Evolutionary conservation across 2,797 vertebrate genomes (phyloP), one percentile per base, ranked within the genome.

Genomic region (Cygnus olor): DNA sequence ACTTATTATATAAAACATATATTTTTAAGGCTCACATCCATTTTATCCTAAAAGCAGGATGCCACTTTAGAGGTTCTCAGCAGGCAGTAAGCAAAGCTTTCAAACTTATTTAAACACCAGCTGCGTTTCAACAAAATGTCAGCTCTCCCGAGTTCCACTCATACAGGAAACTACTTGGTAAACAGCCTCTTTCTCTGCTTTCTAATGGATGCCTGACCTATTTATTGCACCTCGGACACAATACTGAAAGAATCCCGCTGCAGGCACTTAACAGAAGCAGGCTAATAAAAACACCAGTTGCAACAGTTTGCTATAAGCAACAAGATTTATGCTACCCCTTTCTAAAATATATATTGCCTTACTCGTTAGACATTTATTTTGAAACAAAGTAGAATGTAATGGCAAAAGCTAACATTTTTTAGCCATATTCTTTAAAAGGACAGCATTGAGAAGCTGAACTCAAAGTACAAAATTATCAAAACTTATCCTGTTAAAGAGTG

Each of bases 131-230:
- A 96, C 93, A 97, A 96, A 97, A 96, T 95, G 95, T 96, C 95
- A 96, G 95, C 87, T 97, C 94, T 89, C 95, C 51, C 25, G 54
- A 95, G 94, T 97, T 96, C 90, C 94, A 95, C 96, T 96, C 71
- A 15, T 85, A 95, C 94, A 96, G 95, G 95, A 97, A 97, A 95
- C 91, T 95, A 88, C 95, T 92, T 79, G 83, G 95, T 96, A 97
- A 97, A 97, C 95, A 97, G 95, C 84, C 91, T 95, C 93, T 94
- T 93, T 94, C 90, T 95, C 74, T 79, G 87, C 92, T 91, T 96
- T 92, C 86, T 94, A 96, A 97, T 97, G 96, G 95, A 97, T 95
- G 91, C 88, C 96, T 97, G 97, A 97, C 96, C 96, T 97, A 97
- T 96, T 97, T 97, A 96, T 89, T 96, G 94, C 92, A 88, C 92